Evolutionary conservation across 1,140 invertebrate species (phyloP).

Genomic region (Tachypleus tridentatus): DNA sequence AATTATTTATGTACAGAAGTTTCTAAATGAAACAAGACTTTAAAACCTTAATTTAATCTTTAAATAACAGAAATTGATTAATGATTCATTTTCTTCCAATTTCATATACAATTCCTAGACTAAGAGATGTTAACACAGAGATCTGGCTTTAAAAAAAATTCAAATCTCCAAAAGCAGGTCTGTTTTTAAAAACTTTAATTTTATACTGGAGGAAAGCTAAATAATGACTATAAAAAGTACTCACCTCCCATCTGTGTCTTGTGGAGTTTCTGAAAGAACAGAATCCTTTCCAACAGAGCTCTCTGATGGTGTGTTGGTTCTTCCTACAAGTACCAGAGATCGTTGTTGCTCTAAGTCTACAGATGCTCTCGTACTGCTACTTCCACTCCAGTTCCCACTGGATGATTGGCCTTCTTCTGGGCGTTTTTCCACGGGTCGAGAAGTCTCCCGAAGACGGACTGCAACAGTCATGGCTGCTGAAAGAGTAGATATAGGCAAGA

Average conservation of each 20-base stretch:
- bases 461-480: conserved; percentile 43
- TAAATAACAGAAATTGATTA: no score
- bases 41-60: no score
- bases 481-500: conserved; percentile 32
- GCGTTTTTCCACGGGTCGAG: neutral
- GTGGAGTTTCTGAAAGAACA: conserved; percentile 22
- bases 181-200: no score
- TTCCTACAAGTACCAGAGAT: neutral
- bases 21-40: no score
- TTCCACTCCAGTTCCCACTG: conserved; percentile 83
- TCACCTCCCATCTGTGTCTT: conserved; percentile 14
- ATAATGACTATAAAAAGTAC: neutral
- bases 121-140: no score
- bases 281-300: conserved; percentile 28
- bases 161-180: no score
- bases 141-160: no score
- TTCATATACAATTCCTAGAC: no score
- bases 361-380: conserved; percentile 62
- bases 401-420: conserved; percentile 62
- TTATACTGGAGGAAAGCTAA: no score
- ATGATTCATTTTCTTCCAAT: no score
- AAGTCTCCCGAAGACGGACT: conserved; percentile 46
- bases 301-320: conserved; percentile 11
- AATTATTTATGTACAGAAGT: no score
- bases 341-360: conserved; percentile 15